Evolutionary conservation across 2,888 invertebrate genomes (phyloP).

Genomic region (Plutella xylostella): DNA sequence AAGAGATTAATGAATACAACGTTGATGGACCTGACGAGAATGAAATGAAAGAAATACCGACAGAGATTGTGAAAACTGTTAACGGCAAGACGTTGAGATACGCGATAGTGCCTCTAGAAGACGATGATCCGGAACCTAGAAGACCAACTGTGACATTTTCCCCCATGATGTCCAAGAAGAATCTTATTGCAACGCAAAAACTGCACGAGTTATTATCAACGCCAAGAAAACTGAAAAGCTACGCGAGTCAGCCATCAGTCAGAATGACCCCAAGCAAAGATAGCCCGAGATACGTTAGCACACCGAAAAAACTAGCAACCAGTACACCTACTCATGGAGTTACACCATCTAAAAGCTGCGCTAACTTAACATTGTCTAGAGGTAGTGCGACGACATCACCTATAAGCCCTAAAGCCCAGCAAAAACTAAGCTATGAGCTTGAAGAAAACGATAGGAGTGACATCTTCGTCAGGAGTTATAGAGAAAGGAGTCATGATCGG

Average conservation of each 20-base stretch:
- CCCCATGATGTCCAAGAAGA: constrained; percentile 66
- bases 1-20: constrained; percentile 62
- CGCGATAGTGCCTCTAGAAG: constrained; percentile 70
- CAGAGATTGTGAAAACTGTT: constrained; percentile 72
- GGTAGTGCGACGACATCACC: constrained; percentile 41
- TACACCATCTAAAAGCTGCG: constrained; percentile 62
- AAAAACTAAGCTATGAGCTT: constrained; percentile 66
- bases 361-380: constrained; percentile 38
- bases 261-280: constrained; percentile 49
- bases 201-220: constrained; percentile 81
- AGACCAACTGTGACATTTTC: constrained; percentile 49
- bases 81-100: constrained; percentile 71
- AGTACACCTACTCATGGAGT: constrained; percentile 55
- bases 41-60: constrained; percentile 68
- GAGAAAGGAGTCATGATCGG: constrained; percentile 45
- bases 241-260: constrained; percentile 64
- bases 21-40: constrained; percentile 66
- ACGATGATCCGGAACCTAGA: constrained; percentile 50
- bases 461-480: constrained; percentile 53
- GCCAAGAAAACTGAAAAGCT: constrained; percentile 72
- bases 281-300: constrained; percentile 31
- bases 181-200: constrained; percentile 79
- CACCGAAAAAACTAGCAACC: constrained; percentile 41
- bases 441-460: constrained; percentile 44
- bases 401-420: constrained; percentile 66